phyloP scores from a whole-genome alignment of 2,888 invertebrate genomes.

The Trypoxylon attenuatum region DNA sequence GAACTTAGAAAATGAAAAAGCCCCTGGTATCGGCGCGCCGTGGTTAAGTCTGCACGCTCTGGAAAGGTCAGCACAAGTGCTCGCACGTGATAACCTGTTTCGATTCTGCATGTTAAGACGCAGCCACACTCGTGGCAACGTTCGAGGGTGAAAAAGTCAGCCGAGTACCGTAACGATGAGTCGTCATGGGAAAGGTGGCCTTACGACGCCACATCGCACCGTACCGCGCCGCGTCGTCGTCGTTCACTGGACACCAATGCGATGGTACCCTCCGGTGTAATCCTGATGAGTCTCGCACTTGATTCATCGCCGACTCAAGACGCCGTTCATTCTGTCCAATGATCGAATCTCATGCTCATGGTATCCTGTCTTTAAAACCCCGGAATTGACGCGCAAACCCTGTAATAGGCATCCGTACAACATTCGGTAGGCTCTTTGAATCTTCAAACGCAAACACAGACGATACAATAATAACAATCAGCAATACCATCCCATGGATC shows the following conservation, averaged over 20 bases:
- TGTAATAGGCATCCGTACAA: too few species aligned
- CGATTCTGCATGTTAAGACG: conserved; percentile 26
- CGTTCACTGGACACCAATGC: conserved; percentile 35
- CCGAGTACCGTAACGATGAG: conserved; percentile 59
- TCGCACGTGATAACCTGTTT: conserved; percentile 36
- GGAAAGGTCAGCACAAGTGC: background rate
- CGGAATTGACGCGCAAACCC: too few species aligned
- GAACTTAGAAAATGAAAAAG: background rate
- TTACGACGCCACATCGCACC: conserved; percentile 24
- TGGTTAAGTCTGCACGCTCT: background rate
- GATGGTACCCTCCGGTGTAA: conserved; percentile 47
- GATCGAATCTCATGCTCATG: conserved; percentile 27
- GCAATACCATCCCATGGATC: too few species aligned
- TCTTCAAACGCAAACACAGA: too few species aligned
- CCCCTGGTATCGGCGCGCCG: background rate
- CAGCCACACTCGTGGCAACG: conserved; percentile 22
- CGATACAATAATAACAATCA: too few species aligned
- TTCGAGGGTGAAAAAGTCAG: conserved; percentile 51
- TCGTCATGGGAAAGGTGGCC: conserved; percentile 56
- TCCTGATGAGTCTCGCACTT: conserved; percentile 45
- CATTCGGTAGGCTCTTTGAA: too few species aligned
- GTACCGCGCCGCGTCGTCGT: background rate
- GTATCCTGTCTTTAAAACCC: too few species aligned
- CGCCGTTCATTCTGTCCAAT: conserved; percentile 30
- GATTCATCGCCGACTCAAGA: conserved; percentile 40